Evolutionary conservation across 1,140 invertebrate species (phyloP).

Genomic region (Eriocheir sinensis): DNA sequence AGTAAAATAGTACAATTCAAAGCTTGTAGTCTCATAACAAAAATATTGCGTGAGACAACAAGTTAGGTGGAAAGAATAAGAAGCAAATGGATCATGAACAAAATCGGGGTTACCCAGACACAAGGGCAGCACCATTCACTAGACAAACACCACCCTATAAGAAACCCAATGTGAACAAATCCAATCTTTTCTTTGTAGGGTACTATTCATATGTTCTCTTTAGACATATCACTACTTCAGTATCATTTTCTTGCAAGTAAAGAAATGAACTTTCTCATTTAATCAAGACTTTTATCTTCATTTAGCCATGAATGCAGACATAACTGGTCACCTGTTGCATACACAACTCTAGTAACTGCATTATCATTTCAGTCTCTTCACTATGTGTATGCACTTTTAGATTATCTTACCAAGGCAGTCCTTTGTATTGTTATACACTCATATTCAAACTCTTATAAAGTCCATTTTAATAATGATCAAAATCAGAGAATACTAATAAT

Average conservation of each 20-base stretch:
- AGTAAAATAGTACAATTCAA: conserved; percentile 75
- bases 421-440: too few species aligned
- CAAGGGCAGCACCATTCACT: conserved; percentile 60
- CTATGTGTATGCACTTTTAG: neutral
- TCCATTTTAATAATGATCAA: too few species aligned
- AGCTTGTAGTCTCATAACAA: conserved; percentile 66
- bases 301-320: too few species aligned
- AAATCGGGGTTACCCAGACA: conserved; percentile 56
- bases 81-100: conserved; percentile 38
- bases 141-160: neutral
- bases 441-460: too few species aligned
- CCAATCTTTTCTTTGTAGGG: neutral
- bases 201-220: too few species aligned
- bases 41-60: conserved; percentile 57
- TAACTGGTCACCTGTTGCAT: neutral
- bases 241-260: neutral
- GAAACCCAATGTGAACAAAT: neutral
- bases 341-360: too few species aligned
- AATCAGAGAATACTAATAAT: too few species aligned
- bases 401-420: neutral
- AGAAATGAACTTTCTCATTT: too few species aligned
- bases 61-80: conserved; percentile 59
- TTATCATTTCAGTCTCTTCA: neutral
- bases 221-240: neutral
- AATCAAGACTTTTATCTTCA: too few species aligned